These are phyloP conservation scores for Urocitellus parryii DNA, from an alignment of 2,113 vertebrate genomes.

Conservation along the genomic window DNA sequence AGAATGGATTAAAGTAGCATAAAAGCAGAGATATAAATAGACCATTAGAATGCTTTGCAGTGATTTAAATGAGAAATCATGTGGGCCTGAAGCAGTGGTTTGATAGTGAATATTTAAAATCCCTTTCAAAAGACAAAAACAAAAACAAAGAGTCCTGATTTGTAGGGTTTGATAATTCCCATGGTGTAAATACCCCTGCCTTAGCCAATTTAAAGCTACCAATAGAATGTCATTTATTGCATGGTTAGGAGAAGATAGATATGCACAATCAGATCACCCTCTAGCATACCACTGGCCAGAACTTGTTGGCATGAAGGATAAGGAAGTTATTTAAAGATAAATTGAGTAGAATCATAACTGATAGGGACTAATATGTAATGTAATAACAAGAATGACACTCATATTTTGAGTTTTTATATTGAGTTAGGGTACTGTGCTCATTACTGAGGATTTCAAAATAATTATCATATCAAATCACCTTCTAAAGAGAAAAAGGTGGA, in stretches of 20 bases:
- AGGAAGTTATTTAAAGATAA: neutral
- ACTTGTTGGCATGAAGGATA: neutral
- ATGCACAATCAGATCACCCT: neutral
- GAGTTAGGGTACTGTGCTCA: neutral
- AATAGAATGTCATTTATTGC: neutral
- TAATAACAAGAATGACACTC: neutral
- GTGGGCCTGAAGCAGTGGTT: neutral
- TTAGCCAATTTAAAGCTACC: neutral
- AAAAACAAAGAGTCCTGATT: neutral
- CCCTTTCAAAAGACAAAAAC: neutral
- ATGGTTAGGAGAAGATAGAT: neutral
- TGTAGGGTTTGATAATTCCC: neutral
- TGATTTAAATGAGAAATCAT: constrained; percentile 10
- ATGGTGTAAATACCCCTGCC: neutral
- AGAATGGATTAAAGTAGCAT: neutral
- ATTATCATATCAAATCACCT: neutral
- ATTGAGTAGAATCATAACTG: neutral
- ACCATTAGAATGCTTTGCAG: neutral
- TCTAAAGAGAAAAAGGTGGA: too few species aligned
- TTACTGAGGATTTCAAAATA: neutral
- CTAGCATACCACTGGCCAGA: neutral
- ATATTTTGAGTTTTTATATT: constrained; percentile 5
- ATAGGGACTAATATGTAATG: neutral
- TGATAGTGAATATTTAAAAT: neutral
- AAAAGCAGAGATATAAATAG: neutral